These are phyloP conservation scores for Nothoprocta pentlandii DNA, from an alignment of 2,113 vertebrate species.

Conservation along the genomic window DNA sequence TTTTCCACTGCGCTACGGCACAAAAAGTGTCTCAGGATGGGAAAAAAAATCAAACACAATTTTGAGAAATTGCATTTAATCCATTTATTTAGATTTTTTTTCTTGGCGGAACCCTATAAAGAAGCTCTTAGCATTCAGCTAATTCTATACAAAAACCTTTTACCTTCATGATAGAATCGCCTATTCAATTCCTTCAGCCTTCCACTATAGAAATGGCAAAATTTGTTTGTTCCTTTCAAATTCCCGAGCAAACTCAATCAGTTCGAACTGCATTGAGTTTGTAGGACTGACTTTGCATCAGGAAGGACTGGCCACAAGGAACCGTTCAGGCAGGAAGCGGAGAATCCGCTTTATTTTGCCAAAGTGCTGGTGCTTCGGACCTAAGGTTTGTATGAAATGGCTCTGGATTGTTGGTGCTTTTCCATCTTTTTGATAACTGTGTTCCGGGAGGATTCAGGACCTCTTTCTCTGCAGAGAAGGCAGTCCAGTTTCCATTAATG, in stretches of 20 bases:
- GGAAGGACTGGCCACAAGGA: background rate
- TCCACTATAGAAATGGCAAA: background rate
- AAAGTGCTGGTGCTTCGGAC: background rate
- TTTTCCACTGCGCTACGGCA: background rate
- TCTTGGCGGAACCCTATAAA: background rate
- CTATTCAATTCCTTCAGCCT: background rate
- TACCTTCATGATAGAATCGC: background rate
- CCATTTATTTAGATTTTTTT: background rate
- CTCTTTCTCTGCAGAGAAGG: background rate
- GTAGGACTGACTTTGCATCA: background rate
- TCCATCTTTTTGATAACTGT: background rate
- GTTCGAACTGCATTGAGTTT: background rate
- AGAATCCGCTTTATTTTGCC: background rate
- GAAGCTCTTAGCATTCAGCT: background rate
- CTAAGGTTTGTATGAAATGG: background rate
- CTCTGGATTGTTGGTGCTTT: background rate
- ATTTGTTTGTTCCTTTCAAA: background rate
- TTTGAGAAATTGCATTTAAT: background rate
- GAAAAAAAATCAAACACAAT: background rate
- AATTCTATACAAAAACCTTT: background rate
- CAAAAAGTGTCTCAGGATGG: background rate
- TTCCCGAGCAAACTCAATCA: background rate
- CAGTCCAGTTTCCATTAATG: slow-evolving; percentile 21
- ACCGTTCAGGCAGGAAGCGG: background rate
- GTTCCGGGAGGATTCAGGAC: background rate